Conservation (phyloP, 2,113 vertebrate genomes). For the Sclerurus mexicanus region DNA sequence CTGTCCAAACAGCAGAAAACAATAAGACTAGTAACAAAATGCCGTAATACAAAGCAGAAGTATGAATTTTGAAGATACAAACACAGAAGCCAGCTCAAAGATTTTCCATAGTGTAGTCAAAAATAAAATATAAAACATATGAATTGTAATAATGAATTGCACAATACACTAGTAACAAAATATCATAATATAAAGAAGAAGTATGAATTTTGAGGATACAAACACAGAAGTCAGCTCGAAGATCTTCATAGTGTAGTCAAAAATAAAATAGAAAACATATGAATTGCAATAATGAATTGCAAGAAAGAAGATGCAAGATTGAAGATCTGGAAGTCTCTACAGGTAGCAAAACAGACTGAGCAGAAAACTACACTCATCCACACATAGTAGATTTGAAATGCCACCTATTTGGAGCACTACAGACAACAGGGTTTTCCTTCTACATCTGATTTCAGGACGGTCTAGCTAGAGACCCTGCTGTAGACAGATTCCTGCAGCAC, state of each 20-base stretch:
- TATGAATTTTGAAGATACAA: neutral
- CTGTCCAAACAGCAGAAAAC: neutral
- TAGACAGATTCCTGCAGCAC: neutral
- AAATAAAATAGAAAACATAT: neutral
- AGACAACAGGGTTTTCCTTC: neutral
- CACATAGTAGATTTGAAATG: neutral
- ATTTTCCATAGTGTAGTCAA: neutral
- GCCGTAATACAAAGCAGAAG: neutral
- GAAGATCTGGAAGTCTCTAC: neutral
- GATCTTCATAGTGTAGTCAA: neutral
- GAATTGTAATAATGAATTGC: too few species aligned
- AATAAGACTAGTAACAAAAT: neutral
- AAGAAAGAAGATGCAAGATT: neutral
- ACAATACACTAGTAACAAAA: neutral
- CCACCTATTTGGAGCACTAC: neutral
- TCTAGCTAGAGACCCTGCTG: neutral
- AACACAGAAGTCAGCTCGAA: neutral
- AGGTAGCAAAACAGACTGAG: neutral
- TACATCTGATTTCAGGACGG: rapidly evolving
- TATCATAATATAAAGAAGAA: neutral
- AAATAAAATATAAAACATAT: neutral
- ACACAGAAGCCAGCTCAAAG: neutral
- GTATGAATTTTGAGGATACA: neutral
- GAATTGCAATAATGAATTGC: neutral
- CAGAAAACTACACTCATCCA: neutral